Conservation (phyloP, 2,888 invertebrate species). For the Masnerella sp. region DNA sequence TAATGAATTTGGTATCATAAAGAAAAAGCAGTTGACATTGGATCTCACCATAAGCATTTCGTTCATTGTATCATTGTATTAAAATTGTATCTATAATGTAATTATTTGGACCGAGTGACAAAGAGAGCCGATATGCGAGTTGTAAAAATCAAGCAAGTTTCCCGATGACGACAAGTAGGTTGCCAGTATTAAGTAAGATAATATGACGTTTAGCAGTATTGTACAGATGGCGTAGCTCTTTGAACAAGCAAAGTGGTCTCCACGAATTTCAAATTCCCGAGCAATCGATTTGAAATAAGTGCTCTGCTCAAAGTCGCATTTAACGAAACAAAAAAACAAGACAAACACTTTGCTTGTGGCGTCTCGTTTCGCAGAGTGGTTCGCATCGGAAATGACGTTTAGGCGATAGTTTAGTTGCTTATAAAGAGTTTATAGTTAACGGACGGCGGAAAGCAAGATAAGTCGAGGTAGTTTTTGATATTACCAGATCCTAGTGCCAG, state of each 20-base stretch:
- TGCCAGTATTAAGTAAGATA: conserved; percentile 47
- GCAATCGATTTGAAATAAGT: too few species aligned
- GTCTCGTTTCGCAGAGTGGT: conserved; percentile 7
- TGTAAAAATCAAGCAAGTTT: conserved; percentile 31
- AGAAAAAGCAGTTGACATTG: conserved; percentile 10
- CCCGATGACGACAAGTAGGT: conserved; percentile 22
- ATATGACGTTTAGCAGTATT: conserved; percentile 37
- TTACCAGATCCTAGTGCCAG: conserved; percentile 57
- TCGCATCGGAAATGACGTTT: conserved; percentile 34
- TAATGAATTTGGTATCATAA: too few species aligned
- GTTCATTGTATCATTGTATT: conserved; percentile 24
- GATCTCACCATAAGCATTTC: background rate
- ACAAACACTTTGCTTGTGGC: conserved; percentile 33
- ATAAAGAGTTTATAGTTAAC: conserved; percentile 51
- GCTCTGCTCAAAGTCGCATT: conserved; percentile 44
- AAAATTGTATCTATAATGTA: conserved; percentile 36
- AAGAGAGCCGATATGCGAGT: conserved; percentile 23
- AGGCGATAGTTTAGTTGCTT: conserved; percentile 55
- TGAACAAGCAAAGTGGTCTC: conserved; percentile 43
- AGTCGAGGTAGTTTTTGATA: conserved; percentile 61
- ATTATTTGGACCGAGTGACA: conserved; percentile 33
- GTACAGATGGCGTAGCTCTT: conserved; percentile 42
- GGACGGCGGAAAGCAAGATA: conserved; percentile 3
- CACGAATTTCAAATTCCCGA: conserved; percentile 15
- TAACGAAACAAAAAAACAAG: conserved; percentile 4